Conservation (phyloP, 2,888 invertebrate genomes). For the Acanthosepion esculentum region DNA sequence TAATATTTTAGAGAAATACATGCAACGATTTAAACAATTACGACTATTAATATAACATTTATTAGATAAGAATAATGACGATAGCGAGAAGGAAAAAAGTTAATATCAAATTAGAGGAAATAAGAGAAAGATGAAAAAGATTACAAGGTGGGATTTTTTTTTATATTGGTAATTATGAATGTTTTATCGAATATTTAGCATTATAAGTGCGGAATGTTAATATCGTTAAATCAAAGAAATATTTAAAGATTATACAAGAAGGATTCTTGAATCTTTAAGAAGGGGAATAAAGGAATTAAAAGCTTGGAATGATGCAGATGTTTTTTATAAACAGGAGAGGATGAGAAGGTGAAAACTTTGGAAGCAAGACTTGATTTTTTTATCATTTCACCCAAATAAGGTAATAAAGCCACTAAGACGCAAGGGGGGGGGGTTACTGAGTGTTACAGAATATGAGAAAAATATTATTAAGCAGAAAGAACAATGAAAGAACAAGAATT, state of each 20-base stretch:
- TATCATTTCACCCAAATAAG: neutral
- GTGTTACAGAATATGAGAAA: no score
- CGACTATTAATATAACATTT: no score
- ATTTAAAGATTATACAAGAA: neutral
- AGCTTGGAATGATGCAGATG: neutral
- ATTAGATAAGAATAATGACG: no score
- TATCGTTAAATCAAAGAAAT: neutral
- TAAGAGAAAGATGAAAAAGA: neutral
- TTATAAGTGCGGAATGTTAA: neutral
- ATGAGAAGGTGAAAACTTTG: neutral
- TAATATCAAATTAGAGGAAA: rapidly evolving
- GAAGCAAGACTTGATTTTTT: no score
- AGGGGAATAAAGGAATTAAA: neutral
- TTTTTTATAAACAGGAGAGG: no score
- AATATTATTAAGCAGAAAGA: no score
- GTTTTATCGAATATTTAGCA: neutral
- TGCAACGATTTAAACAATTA: no score
- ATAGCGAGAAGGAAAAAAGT: no score
- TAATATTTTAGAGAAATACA: no score
- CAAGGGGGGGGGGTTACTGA: no score
- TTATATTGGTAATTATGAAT: neutral
- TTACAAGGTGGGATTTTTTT: neutral
- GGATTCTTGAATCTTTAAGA: neutral
- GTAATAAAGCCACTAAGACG: no score
- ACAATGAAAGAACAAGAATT: no score